Evolutionary conservation across 2,888 invertebrate genomes (phyloP), one percentile per base, ranked within the genome.

Genomic region (Himalopsyche kuldschensis): DNA sequence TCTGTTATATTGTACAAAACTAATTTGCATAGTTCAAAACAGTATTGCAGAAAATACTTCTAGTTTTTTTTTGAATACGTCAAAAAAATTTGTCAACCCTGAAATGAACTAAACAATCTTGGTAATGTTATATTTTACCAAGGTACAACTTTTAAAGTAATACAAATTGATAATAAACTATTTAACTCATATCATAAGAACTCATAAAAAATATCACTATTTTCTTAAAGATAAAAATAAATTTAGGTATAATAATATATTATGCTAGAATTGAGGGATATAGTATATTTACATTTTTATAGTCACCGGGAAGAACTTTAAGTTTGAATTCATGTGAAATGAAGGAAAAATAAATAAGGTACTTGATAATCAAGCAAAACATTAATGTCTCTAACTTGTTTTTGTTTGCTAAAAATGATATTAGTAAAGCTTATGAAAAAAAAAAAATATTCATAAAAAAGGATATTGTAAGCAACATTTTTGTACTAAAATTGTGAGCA

Each of bases 61-160:
- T 15, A 69, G 30, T 41, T 69, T 77, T 48, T 77, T 78, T 75
- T 78, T 47, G 10, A 84, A 78, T 84, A 41, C 11, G 5, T 41
- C 48, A 48, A 17, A 48, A 17, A 4, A 17, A 48, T n/a, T 48
- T 55, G 55, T 8, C 55, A 55, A 24, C 55, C 55, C 55, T 55
- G 55, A 55, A 20, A 55, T 55, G 48, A 55, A 55, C 24, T 55
- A 55, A 20, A 20, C 20, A 55, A 55, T 11, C 24, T 20, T 20
- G n/a, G 24, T 20, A 20, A 20, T 55, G 20, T 20, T 24, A 55
- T 55, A 55, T 55, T 55, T 55, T 55, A 55, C 55, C 55, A 20
- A 20, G 10, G 24, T 55, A 55, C 24, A 55, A 55, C 55, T 55
- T 55, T 55, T 55, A 55, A 55, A 55, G 24, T 11, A 55, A 20